Percentiles rank a stretch among this genome's conserved stretches.
phyloP scores from a whole-genome alignment of 2,888 invertebrate genomes.

The Parnassius glacialis region DNA sequence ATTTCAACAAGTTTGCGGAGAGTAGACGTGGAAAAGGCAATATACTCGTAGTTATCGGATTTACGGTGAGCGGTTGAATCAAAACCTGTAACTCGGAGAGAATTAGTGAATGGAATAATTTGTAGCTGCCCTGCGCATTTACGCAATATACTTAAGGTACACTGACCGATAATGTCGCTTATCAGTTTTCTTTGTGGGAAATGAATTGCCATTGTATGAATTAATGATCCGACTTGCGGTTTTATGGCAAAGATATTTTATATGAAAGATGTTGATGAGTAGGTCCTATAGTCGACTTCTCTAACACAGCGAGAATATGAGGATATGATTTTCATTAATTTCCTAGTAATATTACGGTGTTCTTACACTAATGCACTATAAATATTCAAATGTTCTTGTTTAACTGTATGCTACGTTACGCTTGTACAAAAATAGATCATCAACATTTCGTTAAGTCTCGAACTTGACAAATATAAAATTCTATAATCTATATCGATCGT shows the following conservation, averaged over 20 bases:
- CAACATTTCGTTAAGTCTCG: too few relatives aligned
- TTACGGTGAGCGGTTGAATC: slow-evolving; percentile 12
- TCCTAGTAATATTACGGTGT: too few relatives aligned
- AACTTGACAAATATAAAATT: too few relatives aligned
- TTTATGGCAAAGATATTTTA: neutral
- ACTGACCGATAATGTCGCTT: slow-evolving; percentile 65
- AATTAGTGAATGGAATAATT: slow-evolving; percentile 25
- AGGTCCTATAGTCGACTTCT: too few relatives aligned
- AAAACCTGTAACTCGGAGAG: slow-evolving; percentile 21
- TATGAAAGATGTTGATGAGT: too few relatives aligned
- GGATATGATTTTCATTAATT: too few relatives aligned
- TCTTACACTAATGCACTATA: too few relatives aligned
- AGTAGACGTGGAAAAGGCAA: slow-evolving; percentile 15
- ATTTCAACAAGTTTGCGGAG: slow-evolving; percentile 18
- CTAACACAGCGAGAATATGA: too few relatives aligned
- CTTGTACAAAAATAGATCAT: too few relatives aligned
- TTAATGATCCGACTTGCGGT: slow-evolving; percentile 37
- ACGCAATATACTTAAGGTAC: slow-evolving; percentile 59
- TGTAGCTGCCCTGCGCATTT: slow-evolving; percentile 38
- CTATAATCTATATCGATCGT: too few relatives aligned
- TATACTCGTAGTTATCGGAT: slow-evolving; percentile 21
- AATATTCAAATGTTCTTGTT: too few relatives aligned
- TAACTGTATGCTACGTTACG: too few relatives aligned
- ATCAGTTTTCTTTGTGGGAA: slow-evolving; percentile 65
- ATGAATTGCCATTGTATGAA: slow-evolving; percentile 49